Evolutionary conservation across 2,113 vertebrate genomes (phyloP).

Genomic region (Anser brachyrhynchus): DNA sequence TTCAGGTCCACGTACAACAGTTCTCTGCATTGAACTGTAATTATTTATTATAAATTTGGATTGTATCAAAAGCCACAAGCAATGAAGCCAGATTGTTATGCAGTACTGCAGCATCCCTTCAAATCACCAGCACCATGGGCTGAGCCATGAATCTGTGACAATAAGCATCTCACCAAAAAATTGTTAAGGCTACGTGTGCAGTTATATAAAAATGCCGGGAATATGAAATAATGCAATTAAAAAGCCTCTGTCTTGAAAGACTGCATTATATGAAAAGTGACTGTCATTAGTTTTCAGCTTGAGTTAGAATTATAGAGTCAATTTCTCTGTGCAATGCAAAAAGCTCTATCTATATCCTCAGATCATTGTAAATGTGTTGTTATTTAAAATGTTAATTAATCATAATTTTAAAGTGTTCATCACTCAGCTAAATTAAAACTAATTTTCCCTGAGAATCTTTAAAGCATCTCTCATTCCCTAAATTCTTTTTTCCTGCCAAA

Average conservation of each 20-base stretch:
- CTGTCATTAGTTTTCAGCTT: not conserved
- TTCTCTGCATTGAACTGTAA: not conserved
- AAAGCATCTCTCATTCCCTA: not conserved
- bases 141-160: not conserved
- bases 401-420: not conserved
- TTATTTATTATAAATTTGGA: not conserved
- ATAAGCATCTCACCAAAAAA: not conserved
- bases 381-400: not conserved
- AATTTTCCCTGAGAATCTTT: not conserved
- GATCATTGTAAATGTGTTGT: not conserved
- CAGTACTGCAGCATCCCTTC: not conserved
- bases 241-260: not conserved
- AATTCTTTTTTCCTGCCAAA: not conserved
- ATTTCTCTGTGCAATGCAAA: not conserved
- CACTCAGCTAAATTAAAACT: not conserved
- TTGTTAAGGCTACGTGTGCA: not conserved
- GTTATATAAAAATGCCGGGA: not conserved
- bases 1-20: not conserved
- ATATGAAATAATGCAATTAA: not conserved
- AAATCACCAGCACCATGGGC: not conserved
- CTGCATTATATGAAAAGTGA: not conserved
- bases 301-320: not conserved
- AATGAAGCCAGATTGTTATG: not conserved
- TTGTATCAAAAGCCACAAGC: not conserved
- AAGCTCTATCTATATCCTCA: not conserved